Conservation (phyloP, 2,113 vertebrate genomes). For the Psophia crepitans region DNA sequence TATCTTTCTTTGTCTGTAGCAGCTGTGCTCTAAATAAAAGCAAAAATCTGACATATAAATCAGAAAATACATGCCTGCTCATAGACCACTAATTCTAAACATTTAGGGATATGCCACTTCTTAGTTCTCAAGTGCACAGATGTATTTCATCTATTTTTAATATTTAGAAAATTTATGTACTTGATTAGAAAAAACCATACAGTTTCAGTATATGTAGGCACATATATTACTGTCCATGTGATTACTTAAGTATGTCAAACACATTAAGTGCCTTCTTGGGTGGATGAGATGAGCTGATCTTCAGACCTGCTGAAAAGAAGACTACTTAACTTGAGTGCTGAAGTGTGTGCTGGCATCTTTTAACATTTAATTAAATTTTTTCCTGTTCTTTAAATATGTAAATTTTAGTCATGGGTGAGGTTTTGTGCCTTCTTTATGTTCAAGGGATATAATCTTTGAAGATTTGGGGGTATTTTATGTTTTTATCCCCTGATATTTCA, state of each 20-base stretch:
- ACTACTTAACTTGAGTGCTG: neutral
- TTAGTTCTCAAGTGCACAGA: neutral
- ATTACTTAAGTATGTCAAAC: neutral
- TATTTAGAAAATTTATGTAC: neutral
- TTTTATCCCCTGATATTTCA: neutral
- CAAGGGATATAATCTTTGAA: neutral
- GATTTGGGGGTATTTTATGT: neutral
- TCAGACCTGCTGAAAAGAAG: neutral
- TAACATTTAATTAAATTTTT: neutral
- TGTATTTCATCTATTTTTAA: neutral
- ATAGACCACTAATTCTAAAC: neutral
- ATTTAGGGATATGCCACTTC: neutral
- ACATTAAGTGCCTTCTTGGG: neutral
- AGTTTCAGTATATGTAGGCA: neutral
- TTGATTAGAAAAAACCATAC: accelerated
- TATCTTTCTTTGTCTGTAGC: neutral
- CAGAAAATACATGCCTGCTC: neutral
- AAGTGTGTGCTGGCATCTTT: neutral
- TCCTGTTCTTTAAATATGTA: neutral
- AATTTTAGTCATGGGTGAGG: neutral
- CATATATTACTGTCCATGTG: neutral
- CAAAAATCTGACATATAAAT: neutral
- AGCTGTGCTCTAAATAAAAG: neutral
- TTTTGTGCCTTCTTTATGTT: neutral
- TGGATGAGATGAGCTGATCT: neutral